A percentile compares a stretch with the other conserved stretches of the same genome.
phyloP scores from a whole-genome alignment of 2,888 invertebrate genomes.

The Operophtera brumata region DNA sequence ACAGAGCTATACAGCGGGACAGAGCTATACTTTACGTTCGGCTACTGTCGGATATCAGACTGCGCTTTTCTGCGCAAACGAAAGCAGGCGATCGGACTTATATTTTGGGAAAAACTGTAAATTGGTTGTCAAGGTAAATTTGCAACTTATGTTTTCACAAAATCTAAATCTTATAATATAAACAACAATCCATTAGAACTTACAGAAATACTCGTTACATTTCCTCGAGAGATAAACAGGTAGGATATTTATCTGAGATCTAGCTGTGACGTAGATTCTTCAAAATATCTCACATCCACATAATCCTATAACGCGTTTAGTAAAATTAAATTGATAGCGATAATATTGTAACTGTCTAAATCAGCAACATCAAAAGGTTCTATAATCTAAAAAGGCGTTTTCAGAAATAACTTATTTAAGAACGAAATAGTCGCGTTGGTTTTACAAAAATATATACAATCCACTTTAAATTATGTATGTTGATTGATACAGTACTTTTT shows the following conservation, averaged over 20 bases:
- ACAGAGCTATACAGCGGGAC: no score
- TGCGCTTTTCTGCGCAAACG: no score
- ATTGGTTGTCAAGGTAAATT: background rate
- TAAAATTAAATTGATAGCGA: slow-evolving; percentile 1
- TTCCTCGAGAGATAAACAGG: slow-evolving; percentile 16
- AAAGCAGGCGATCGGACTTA: no score
- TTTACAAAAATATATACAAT: slow-evolving; percentile 21
- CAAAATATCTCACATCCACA: slow-evolving; percentile 11
- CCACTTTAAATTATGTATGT: slow-evolving; percentile 10
- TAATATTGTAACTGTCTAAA: slow-evolving; percentile 11
- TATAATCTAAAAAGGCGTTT: slow-evolving; percentile 5
- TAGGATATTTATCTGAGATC: slow-evolving; percentile 28
- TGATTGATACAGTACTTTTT: slow-evolving; percentile 31
- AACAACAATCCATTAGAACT: slow-evolving; percentile 42
- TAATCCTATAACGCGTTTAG: slow-evolving; percentile 4
- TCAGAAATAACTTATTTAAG: slow-evolving; percentile 5
- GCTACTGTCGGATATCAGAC: no score
- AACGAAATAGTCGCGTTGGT: slow-evolving; percentile 6
- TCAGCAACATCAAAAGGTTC: slow-evolving; percentile 14
- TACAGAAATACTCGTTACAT: slow-evolving; percentile 26
- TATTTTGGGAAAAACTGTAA: no score
- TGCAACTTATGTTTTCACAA: slow-evolving; percentile 4
- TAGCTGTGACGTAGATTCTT: slow-evolving; percentile 15
- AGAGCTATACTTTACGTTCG: no score
- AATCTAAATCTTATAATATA: slow-evolving; percentile 67